Conservation (phyloP, 2,113 vertebrate genomes). For the Bungarus multicinctus region DNA sequence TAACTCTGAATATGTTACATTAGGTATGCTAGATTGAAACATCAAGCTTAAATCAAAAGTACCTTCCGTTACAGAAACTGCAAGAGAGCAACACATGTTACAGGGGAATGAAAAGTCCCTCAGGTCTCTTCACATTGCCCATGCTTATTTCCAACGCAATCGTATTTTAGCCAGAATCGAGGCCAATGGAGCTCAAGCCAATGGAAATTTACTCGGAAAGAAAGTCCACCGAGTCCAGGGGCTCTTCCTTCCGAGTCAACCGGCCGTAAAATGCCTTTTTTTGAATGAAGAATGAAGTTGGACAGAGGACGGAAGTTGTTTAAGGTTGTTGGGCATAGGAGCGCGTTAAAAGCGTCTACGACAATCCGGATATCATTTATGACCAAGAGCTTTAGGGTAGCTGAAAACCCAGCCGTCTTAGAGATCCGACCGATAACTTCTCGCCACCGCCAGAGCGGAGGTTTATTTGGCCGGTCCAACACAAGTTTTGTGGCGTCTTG, state of each 20-base stretch:
- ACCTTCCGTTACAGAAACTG: background rate
- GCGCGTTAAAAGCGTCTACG: background rate
- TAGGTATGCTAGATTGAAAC: background rate
- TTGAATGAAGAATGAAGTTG: background rate
- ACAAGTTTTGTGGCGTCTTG: background rate
- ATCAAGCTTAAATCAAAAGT: background rate
- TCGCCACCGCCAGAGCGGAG: background rate
- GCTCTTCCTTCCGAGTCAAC: background rate
- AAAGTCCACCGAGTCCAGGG: background rate
- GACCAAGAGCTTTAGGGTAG: background rate
- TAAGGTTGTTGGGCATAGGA: background rate
- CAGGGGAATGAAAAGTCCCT: background rate
- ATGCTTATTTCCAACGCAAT: background rate
- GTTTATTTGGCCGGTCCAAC: background rate
- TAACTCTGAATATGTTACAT: background rate
- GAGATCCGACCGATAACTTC: background rate
- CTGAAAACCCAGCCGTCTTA: background rate
- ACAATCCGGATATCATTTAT: background rate
- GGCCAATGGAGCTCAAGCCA: background rate
- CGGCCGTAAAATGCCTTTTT: background rate
- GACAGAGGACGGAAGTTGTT: background rate
- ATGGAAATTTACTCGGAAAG: background rate
- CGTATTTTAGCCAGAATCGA: background rate
- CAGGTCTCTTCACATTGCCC: background rate
- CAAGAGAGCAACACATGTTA: background rate